Percentiles rank a stretch among this genome's conserved stretches.
Evolutionary conservation across 64 coral and sea anemone species (phyloP).

Genomic region (Orbicella faveolata): DNA sequence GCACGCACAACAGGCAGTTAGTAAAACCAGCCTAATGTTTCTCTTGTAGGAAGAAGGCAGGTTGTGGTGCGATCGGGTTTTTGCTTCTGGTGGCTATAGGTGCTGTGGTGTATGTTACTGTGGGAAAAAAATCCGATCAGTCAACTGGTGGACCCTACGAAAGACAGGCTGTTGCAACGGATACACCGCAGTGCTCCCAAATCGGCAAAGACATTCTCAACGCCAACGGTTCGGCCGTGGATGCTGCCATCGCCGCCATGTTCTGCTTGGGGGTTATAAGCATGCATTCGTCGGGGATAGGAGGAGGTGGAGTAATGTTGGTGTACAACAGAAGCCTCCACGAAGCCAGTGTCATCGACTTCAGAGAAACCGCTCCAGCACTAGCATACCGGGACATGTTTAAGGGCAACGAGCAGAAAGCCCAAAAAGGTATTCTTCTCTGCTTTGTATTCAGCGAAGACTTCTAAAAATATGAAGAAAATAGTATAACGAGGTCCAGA

Average conservation of each 20-base stretch:
- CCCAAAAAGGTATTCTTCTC: neutral
- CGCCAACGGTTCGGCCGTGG: slow-evolving; percentile 32
- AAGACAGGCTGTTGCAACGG: slow-evolving; percentile 51
- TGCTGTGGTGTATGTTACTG: neutral
- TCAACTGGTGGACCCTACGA: slow-evolving; percentile 29
- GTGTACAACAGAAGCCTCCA: neutral
- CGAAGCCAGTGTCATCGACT: slow-evolving; percentile 21
- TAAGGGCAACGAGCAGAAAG: neutral
- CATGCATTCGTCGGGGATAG: slow-evolving; percentile 59
- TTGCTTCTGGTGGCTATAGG: too few species aligned
- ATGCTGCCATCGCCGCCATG: slow-evolving; percentile 73
- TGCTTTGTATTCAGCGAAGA: neutral
- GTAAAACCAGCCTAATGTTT: too few species aligned
- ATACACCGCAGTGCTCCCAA: slow-evolving; percentile 34
- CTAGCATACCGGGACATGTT: slow-evolving; percentile 6
- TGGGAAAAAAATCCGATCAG: neutral
- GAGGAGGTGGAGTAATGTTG: slow-evolving; percentile 60
- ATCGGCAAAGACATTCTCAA: slow-evolving; percentile 38
- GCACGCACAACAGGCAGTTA: too few species aligned
- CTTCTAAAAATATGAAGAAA: too few species aligned
- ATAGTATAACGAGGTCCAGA: neutral
- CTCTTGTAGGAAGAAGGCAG: too few species aligned
- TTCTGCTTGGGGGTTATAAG: slow-evolving; percentile 60
- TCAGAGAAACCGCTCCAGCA: slow-evolving; percentile 31
- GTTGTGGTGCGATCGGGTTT: too few species aligned